phyloP scores from a whole-genome alignment of 1,140 invertebrate species.

The Hermetia illucens region DNA sequence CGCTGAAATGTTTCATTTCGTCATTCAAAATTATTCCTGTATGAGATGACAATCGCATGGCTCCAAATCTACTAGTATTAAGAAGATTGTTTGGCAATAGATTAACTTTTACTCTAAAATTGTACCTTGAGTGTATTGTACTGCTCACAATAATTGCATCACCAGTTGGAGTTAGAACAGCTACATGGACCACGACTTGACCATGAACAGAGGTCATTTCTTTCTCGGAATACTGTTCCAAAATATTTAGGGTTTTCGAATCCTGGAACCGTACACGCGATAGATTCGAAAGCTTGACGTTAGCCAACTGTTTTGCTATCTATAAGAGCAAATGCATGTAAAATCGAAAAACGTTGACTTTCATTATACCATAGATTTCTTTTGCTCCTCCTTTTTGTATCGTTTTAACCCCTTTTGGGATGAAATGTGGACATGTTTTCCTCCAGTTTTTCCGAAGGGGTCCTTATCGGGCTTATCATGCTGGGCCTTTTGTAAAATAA shows the following conservation, averaged over 20 bases:
- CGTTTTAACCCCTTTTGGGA: no score
- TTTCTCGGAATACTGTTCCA: slow-evolving; percentile 52
- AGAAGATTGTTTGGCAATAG: background rate
- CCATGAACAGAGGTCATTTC: slow-evolving; percentile 38
- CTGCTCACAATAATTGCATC: slow-evolving; percentile 82
- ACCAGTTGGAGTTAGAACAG: slow-evolving; percentile 66
- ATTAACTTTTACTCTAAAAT: slow-evolving; percentile 25
- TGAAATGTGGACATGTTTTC: no score
- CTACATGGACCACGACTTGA: slow-evolving; percentile 77
- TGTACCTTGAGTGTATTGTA: slow-evolving; percentile 81
- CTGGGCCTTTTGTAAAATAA: no score
- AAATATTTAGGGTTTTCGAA: slow-evolving; percentile 45
- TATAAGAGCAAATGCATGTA: background rate
- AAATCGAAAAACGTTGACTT: background rate
- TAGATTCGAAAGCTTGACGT: slow-evolving; percentile 35
- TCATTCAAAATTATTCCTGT: slow-evolving; percentile 85
- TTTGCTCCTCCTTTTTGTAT: slow-evolving; percentile 44
- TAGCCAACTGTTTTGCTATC: background rate
- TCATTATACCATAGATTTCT: slow-evolving; percentile 1
- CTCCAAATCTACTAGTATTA: slow-evolving; percentile 50
- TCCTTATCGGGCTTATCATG: slow-evolving; percentile 86
- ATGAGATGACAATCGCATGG: slow-evolving; percentile 47
- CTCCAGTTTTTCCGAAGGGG: slow-evolving; percentile 53
- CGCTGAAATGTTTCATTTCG: slow-evolving; percentile 88
- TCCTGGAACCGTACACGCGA: slow-evolving; percentile 45